phyloP scores from a whole-genome alignment of 2,797 vertebrate species.

The Chiloscyllium punctatum region DNA sequence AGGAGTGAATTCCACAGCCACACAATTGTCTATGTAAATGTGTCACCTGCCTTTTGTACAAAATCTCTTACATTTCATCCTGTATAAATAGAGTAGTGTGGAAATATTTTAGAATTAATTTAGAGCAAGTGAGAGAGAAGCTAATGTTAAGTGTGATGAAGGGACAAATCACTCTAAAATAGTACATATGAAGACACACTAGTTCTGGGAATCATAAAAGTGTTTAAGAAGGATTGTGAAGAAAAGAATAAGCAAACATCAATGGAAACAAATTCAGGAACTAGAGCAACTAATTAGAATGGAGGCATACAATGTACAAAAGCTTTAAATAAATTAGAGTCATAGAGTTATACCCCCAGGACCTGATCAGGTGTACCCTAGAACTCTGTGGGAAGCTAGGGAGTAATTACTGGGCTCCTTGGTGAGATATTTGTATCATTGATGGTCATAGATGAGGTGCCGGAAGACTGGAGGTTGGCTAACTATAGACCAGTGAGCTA shows the following conservation, averaged over 20 bases:
- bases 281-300: not conserved
- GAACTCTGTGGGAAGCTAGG: too few relatives aligned
- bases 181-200: not conserved
- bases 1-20: not conserved
- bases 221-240: not conserved
- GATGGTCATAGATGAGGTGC: too few relatives aligned
- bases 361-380: too few relatives aligned
- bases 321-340: not conserved
- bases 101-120: not conserved
- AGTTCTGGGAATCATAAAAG: not conserved
- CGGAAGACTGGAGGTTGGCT: too few relatives aligned
- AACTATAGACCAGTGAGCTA: too few relatives aligned
- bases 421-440: too few relatives aligned
- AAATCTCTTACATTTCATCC: not conserved
- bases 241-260: not conserved
- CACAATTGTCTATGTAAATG: not conserved
- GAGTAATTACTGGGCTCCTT: too few relatives aligned
- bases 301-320: not conserved
- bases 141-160: not conserved
- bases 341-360: too few relatives aligned
- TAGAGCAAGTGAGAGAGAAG: not conserved
- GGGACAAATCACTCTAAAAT: not conserved
- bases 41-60: not conserved
- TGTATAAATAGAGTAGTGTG: not conserved
- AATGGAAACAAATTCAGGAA: not conserved